These are phyloP conservation scores for Epistrophella euchroma DNA, from an alignment of 2,888 invertebrate genomes.

Conservation along the genomic window DNA sequence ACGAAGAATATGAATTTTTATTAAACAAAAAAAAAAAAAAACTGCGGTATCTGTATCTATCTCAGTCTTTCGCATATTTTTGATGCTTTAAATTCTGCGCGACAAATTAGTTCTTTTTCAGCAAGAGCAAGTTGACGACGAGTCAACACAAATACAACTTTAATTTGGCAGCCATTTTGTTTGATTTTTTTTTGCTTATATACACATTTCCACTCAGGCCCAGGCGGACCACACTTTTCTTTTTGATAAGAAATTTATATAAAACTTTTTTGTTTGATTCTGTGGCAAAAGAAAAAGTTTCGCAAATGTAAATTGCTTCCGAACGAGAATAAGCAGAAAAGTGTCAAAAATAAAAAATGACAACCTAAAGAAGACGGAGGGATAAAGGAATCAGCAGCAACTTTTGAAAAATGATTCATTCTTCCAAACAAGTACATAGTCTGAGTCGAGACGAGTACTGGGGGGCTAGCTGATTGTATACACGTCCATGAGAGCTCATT, in stretches of 20 bases:
- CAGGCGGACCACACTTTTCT: constrained; percentile 52
- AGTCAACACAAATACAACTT: constrained; percentile 37
- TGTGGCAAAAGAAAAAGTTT: neutral
- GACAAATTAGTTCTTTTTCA: constrained; percentile 49
- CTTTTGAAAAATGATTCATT: constrained; percentile 68
- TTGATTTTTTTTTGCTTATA: constrained; percentile 53
- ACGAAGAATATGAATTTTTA: neutral
- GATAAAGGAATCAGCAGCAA: constrained; percentile 47
- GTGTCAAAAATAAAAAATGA: constrained; percentile 15
- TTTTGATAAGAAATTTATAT: constrained; percentile 63
- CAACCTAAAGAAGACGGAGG: constrained; percentile 7
- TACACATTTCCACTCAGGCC: constrained; percentile 45
- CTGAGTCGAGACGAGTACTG: constrained; percentile 8
- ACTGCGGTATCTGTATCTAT: constrained; percentile 39
- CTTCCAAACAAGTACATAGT: constrained; percentile 60
- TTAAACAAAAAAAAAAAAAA: constrained; percentile 16
- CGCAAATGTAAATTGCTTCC: constrained; percentile 23
- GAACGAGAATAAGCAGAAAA: constrained; percentile 27
- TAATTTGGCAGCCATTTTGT: constrained; percentile 72
- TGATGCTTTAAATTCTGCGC: constrained; percentile 59
- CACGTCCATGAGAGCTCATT: constrained; percentile 30
- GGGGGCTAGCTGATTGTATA: constrained; percentile 31
- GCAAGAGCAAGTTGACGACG: neutral
- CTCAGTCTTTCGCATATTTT: constrained; percentile 42
- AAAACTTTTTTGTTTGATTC: constrained; percentile 37